Base-by-base conservation (phyloP, 2,113 vertebrate species). In the Oncorhynchus gorbuscha region DNA sequence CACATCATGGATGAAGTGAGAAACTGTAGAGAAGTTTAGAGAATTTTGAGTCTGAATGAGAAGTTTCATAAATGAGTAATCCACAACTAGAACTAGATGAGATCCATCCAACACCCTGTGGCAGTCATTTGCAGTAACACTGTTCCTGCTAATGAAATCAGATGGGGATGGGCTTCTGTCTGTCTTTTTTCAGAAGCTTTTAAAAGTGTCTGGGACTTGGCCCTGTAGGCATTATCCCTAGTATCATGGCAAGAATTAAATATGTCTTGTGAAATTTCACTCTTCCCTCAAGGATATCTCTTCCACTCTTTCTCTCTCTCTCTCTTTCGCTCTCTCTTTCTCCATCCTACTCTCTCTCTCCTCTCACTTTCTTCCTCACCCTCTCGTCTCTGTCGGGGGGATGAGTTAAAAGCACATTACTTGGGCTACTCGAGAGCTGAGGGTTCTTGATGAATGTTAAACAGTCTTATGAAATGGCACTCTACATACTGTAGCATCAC, bases 221-320 rank as follows among this genome's bases (percentile, higher is more conserved):
- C 80, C 81, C 83, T 68, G 75, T 84, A 84, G 75, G 78, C 87
- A 87, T 88, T 90, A 86, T 90, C 84, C 74, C 71, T 78, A 81
- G 86, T 86, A 86, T 88, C 87, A 79, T 86, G 87, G 90, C 84
- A 88, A 84, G 88, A 91, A 90, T 92, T 89, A 87, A 89, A 90
- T 89, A 89, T 1, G 76, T 77, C 83, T 85, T 89, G 87, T 87
- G 87, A 89, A 89, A 86, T 83, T 82, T 77, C 75, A 68, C 81
- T 84, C 80, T 86, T 86, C 82, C 86, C 83, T 86, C 76, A 83
- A 87, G 81, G 79, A 89, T 84, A 9, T 55, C 59, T 61, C 78
- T 67, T 4, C 72, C 73, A 83, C 76, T 82, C 74, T 85, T 12
- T 12, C 32, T 69, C 6, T 32, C 18, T n/a, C 7, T n/a, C 67